Evolutionary conservation across 2,113 vertebrate species (phyloP).

Genomic region (Plectropomus leopardus): DNA sequence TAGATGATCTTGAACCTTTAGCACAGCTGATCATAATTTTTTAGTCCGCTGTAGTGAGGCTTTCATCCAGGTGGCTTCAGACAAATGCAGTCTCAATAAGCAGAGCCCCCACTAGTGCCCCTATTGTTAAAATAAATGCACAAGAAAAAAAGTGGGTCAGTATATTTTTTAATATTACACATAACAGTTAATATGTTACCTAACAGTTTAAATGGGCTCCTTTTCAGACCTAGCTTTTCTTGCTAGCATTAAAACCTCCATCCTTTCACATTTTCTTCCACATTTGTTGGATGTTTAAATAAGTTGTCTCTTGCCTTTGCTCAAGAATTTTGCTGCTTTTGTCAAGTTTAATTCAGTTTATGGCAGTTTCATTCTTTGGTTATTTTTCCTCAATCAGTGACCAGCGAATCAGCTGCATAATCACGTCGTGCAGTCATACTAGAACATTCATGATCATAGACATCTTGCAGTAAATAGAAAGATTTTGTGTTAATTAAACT

Average conservation of each 20-base stretch:
- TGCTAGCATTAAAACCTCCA: background rate
- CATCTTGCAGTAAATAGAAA: conserved; percentile 17
- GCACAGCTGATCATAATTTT: background rate
- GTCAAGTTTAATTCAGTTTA: background rate
- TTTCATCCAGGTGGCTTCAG: background rate
- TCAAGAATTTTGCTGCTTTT: background rate
- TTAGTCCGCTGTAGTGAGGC: background rate
- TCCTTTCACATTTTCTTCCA: background rate
- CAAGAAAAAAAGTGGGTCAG: background rate
- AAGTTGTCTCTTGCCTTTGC: background rate
- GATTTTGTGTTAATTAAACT: too few relatives aligned
- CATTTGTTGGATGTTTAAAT: background rate
- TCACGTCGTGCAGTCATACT: background rate
- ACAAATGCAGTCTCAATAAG: background rate
- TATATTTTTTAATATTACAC: too few relatives aligned
- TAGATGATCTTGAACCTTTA: background rate
- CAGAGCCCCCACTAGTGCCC: background rate
- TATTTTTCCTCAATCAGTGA: background rate
- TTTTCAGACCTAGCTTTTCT: background rate
- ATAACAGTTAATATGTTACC: too few relatives aligned
- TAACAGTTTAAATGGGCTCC: background rate
- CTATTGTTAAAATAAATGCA: conserved; percentile 1
- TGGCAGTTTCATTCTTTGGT: background rate
- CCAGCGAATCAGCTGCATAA: conserved; percentile 20
- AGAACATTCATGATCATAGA: conserved; percentile 11